Evolutionary conservation across 2,797 vertebrate genomes (phyloP).

Genomic region (Gymnoscopelus braueri): DNA sequence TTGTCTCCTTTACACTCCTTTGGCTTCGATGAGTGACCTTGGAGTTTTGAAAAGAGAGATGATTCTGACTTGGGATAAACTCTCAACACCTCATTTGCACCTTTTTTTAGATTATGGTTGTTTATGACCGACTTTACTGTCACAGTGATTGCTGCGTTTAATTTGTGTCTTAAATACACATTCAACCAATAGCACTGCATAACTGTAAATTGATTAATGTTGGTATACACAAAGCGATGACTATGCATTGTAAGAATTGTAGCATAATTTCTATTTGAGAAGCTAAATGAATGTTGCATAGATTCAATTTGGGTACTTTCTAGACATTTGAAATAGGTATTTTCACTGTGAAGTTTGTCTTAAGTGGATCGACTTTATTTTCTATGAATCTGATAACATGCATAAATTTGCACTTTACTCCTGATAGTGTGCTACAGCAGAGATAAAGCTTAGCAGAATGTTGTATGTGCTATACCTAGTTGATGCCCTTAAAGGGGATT

Average conservation of each 20-base stretch:
- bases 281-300: constrained; percentile 17
- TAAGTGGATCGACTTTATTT: constrained; percentile 1
- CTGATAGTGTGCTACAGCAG: constrained; percentile 27
- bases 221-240: constrained; percentile 10
- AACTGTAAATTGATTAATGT: constrained; percentile 28
- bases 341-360: constrained; percentile 24
- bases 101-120: background rate
- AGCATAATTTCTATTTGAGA: background rate
- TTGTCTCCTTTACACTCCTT: background rate
- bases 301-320: background rate
- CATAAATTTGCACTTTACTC: constrained; percentile 61
- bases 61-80: constrained; percentile 18
- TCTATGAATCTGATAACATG: constrained; percentile 29
- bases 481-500: too few species aligned
- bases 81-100: constrained; percentile 46
- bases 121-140: background rate
- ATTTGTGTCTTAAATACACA: constrained; percentile 28
- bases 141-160: constrained; percentile 19
- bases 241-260: background rate
- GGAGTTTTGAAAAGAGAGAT: background rate
- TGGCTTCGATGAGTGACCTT: background rate
- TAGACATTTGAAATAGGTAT: constrained; percentile 5
- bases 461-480: too few species aligned
- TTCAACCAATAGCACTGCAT: constrained; percentile 11
- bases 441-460: constrained; percentile 9